Evolutionary conservation across 2,888 invertebrate genomes (phyloP), one percentile per base, ranked within the genome.

Genomic region (Andrena bucephala): DNA sequence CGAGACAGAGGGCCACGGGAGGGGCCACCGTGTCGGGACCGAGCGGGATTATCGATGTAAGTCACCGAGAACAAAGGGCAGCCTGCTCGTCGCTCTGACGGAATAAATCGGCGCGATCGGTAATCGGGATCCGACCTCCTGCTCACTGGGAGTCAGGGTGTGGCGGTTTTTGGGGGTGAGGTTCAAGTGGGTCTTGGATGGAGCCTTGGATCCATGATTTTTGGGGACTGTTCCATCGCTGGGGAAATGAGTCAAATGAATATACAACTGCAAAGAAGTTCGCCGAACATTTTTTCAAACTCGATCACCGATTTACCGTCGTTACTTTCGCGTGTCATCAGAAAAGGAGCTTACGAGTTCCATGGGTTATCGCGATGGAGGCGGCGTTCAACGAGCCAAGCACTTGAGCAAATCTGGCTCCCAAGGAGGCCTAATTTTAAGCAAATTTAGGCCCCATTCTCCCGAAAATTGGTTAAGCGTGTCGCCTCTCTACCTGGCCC

Each of bases 401-500:
- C 20, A 42, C 62, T 33, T 36, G 33, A 50, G 48, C 36, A 52
- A 57, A 54, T 48, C n/a, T 57, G n/a, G 48, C 62, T 27, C 50
- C 24, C 42, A 27, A 79, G 76, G 59, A 87, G 87, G 80, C 83
- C 90, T 89, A 90, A 92, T 91, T 92, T 92, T 90, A 89, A 90
- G 89, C 87, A 89, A 92, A 92, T 91, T 91, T 91, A 73, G 73
- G 68, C 31, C 70, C 84, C 75, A 88, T 90, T 90, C 87, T 87
- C 73, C 74, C 54, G 7, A 86, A 89, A 92, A 92, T 92, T 91
- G 90, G 90, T 91, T 91, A 90, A 92, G 90, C 90, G 90, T 91
- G 87, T 87, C 89, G 85, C 31, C 73, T 72, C 69, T 88, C 87
- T 90, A 89, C 87, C 90, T 90, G 90, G 60, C 24, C 69, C 81